phyloP scores from a whole-genome alignment of 1,140 invertebrate genomes.

The Palaemon carinicauda region DNA sequence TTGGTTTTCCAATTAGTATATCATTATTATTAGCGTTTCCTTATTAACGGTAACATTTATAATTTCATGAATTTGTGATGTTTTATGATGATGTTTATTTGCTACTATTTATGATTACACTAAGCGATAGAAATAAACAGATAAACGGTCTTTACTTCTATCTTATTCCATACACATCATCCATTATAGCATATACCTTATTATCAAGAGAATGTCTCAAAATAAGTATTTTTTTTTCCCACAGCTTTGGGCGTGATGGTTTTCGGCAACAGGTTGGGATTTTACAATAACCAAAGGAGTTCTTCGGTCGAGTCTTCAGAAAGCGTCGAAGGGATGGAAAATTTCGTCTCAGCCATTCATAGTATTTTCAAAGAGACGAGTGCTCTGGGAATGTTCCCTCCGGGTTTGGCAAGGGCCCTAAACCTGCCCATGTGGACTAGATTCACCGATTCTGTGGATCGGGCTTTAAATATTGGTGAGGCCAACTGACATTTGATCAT shows the following conservation, averaged over 20 bases:
- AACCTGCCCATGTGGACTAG: constrained; percentile 76
- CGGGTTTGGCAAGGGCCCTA: constrained; percentile 72
- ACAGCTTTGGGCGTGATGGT: constrained; percentile 77
- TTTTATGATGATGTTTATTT: too few relatives aligned
- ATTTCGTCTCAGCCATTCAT: constrained; percentile 74
- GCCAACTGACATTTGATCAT: too few relatives aligned
- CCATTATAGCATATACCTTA: too few relatives aligned
- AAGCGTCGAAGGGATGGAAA: constrained; percentile 62
- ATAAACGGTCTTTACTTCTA: too few relatives aligned
- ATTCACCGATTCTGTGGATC: constrained; percentile 74
- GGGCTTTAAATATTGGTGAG: constrained; percentile 69
- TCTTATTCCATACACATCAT: too few relatives aligned
- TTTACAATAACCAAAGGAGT: constrained; percentile 62
- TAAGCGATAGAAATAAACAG: too few relatives aligned
- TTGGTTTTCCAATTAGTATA: too few relatives aligned
- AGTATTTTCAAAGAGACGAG: constrained; percentile 79
- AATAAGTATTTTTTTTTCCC: background rate
- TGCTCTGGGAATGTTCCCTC: constrained; percentile 74
- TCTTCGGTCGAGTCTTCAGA: constrained; percentile 60
- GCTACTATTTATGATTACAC: too few relatives aligned
- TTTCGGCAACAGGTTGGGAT: constrained; percentile 68
- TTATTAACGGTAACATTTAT: too few relatives aligned
- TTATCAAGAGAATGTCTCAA: too few relatives aligned
- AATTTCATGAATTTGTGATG: too few relatives aligned
- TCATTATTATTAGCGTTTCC: too few relatives aligned